Base-by-base conservation (phyloP, 2,888 invertebrate species). In the Gortyna flavago region DNA sequence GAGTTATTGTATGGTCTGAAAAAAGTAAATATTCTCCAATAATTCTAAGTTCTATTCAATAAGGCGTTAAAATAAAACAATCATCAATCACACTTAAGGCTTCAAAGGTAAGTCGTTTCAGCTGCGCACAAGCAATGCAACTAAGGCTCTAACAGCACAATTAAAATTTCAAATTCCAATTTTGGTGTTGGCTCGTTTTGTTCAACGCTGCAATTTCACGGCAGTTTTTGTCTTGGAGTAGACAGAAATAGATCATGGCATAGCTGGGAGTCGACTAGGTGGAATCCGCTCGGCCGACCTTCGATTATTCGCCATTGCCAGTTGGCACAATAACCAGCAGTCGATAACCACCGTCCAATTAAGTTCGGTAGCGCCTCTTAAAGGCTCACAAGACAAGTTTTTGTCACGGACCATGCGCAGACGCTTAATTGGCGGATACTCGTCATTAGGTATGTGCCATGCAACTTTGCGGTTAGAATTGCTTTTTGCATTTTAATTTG, bases 301-400 rank as follows among this genome's bases (percentile, higher is more conserved):
- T 95, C 94, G 91, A 92, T 93, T 92, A 92, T 91, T 92, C 89
- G 89, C 87, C 88, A 90, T 90, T 90, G 90, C 84, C 82, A 86
- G 83, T 85, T 91, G 91, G 91, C 89, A 92, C 93, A 92, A 92
- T 93, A 93, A 93, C 92, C 92, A 91, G 88, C 91, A 93, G 92
- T 91, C 95, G 92, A 94, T 94, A 94, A 94, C 93, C 92, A 91
- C 87, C 89, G 90, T 91, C 95, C 95, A 96, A 96, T 96, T 96
- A 96, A 95, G 94, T 95, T 95, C 94, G 95, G 95, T 94, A 95
- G 96, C 96, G 95, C 96, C 95, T 95, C 93, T 90, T 92, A 90
- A 91, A 91, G 91, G 90, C 89, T 87, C 92, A 87, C 90, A 85
- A 87, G 93, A 93, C 95, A 89, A 95, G 94, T 96, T 96, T 96